Evolutionary conservation across 2,113 vertebrate genomes (phyloP).

Genomic region (Apteryx mantelli): DNA sequence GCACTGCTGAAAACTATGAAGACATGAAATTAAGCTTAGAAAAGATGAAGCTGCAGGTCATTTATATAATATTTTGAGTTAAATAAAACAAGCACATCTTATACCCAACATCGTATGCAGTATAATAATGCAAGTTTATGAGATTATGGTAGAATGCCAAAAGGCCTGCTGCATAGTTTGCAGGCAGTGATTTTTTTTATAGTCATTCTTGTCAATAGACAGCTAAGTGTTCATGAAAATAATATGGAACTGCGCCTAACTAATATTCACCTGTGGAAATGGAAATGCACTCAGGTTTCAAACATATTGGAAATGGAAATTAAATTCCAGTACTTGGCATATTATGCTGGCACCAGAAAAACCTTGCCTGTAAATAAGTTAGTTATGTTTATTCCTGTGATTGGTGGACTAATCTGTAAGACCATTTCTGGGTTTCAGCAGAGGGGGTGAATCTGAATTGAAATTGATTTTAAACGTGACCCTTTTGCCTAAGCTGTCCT

Average conservation of each 20-base stretch:
- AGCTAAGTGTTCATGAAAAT: background rate
- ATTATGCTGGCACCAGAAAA: background rate
- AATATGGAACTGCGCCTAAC: background rate
- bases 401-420: background rate
- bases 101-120: accelerated
- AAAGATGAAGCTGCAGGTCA: background rate
- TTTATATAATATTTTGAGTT: background rate
- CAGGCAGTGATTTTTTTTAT: background rate
- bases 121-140: background rate
- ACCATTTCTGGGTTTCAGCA: background rate
- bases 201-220: background rate
- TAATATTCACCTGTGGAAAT: background rate
- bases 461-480: background rate
- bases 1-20: background rate
- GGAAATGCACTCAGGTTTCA: background rate
- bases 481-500: background rate
- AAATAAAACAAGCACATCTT: background rate
- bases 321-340: background rate
- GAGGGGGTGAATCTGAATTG: background rate
- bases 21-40: background rate
- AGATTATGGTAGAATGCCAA: background rate
- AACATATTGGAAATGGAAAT: background rate
- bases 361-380: background rate
- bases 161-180: background rate
- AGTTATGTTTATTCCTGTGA: background rate